A percentile compares a stretch with the other conserved stretches of the same genome.
phyloP scores from a whole-genome alignment of 2,797 vertebrate species.

The Champsocephalus esox region DNA sequence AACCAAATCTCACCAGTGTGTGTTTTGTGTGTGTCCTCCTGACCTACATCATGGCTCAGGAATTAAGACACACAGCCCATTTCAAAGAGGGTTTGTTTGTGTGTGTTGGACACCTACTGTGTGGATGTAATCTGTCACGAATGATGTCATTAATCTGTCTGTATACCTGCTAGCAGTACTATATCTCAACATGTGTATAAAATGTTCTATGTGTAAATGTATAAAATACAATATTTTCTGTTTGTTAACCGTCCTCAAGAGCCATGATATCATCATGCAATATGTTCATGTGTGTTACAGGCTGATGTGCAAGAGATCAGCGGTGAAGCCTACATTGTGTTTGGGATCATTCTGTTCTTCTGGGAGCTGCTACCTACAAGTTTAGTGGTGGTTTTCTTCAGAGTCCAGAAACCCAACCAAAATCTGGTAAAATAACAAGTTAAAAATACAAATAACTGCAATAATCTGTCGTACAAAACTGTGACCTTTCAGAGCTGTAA shows the following conservation, averaged over 20 bases:
- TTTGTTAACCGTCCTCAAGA: not conserved
- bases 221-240: not conserved
- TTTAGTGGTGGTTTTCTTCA: constrained; percentile 93
- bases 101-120: not conserved
- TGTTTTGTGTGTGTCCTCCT: constrained; percentile 46
- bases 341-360: constrained; percentile 93
- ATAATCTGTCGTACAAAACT: not conserved
- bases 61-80: constrained; percentile 40
- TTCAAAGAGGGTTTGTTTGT: constrained; percentile 27
- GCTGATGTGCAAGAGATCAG: constrained; percentile 86
- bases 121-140: constrained; percentile 39
- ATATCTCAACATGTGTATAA: not conserved
- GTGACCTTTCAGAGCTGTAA: not conserved
- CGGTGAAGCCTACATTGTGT: constrained; percentile 91
- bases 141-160: constrained; percentile 35
- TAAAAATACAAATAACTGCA: not conserved
- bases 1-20: constrained; percentile 14
- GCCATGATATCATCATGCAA: not conserved
- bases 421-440: constrained; percentile 87
- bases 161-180: constrained; percentile 28
- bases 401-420: constrained; percentile 92
- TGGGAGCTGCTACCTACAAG: constrained; percentile 96
- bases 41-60: constrained; percentile 71
- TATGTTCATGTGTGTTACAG: constrained; percentile 57
- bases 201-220: not conserved